Base-by-base conservation (phyloP, 23 tunicate species). In the Oikopleura albicans region DNA sequence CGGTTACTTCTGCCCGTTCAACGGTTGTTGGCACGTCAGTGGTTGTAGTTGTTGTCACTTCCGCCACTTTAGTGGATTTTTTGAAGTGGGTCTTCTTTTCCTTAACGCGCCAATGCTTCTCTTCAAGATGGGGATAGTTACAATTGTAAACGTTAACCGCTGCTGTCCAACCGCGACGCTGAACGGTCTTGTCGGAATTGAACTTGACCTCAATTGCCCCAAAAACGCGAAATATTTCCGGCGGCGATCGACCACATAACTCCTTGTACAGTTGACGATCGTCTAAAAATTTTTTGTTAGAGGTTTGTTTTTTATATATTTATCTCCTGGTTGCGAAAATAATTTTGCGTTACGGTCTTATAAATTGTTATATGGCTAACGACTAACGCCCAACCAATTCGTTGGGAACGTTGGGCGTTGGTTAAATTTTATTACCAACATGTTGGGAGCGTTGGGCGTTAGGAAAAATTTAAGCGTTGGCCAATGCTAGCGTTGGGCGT, bases 201-300 rank as follows among this genome's bases (percentile, higher is more conserved):
- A 71, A 71, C 2, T 31, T 27, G 36, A 71, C 79, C 2, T 29
- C 35, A 27, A 71, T 71, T 12, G 79, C 37, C 4, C 79, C 79
- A 71, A 71, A 71, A 27, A 71, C 79, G 37, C 79, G 33, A 37
- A 71, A 71, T 71, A 31, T 71, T 71, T 27, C 37, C 35, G 79
- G 79, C 12, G 79, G 79, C 2, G 79, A 71, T 16, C 79, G 79
- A 71, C 79, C 79, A 71, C 79, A 71, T 2, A 71, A 37, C 35
- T 71, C 79, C 36, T 37, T 34, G 33, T 71, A 22, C 31, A 71
- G 31, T 31, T 71, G 79, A 4, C 31, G 33, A 29, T 71, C 79
- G 37, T 29, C 79, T 71, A 71, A 29, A 71, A 71, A 16, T 49
- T 49, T n/a, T n/a, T n/a, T n/a, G n/a, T n/a, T n/a, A n/a, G n/a